Base-by-base conservation (phyloP, 1,140 invertebrate genomes). In the Holotrichia oblita region DNA sequence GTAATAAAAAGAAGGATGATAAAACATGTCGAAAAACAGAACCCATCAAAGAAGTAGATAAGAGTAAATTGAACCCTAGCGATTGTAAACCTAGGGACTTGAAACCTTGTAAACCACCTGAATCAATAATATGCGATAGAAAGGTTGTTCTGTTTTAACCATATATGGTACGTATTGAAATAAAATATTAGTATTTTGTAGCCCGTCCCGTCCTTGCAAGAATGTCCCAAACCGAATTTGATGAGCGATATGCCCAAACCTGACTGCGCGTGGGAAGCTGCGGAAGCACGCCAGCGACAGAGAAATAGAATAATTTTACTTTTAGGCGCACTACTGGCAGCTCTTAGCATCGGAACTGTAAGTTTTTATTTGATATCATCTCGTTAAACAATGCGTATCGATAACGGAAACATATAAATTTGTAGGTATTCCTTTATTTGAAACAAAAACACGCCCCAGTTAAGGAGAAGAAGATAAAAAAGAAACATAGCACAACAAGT, bases 211-310 rank as follows among this genome's bases (percentile, higher is more conserved):
- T 82, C 83, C 2, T 77, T 78, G 48, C 72, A 82, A 79, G 80
- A 84, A 80, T 86, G 85, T 77, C 61, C 78, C 9, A 73, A 73
- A 77, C 82, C 83, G 10, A 85, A 83, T 69, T 77, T 83, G 44
- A 79, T 85, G 79, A 81, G 80, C 61, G 78, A 84, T 74, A 75
- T 80, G 59, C 84, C 85, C 17, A 81, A 84, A 76, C 81, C 83
- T 12, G 80, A 79, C 69, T 40, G 77, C 69, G 80, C 77, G 4
- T 83, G 73, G 74, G 73, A 82, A 27, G 78, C 83, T 76, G 40
- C 81, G 61, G 80, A 84, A 77, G 77, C 78, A 40, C 79, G 69
- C 40, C 41, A 79, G n/a, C 81, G 79, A 41, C 77, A 69, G 55
- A 82, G 79, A 80, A 82, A 79, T 40, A 76, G 73, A 72, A 78